Conservation (phyloP, 2,888 invertebrate genomes). For the Barypeithes pellucidus region DNA sequence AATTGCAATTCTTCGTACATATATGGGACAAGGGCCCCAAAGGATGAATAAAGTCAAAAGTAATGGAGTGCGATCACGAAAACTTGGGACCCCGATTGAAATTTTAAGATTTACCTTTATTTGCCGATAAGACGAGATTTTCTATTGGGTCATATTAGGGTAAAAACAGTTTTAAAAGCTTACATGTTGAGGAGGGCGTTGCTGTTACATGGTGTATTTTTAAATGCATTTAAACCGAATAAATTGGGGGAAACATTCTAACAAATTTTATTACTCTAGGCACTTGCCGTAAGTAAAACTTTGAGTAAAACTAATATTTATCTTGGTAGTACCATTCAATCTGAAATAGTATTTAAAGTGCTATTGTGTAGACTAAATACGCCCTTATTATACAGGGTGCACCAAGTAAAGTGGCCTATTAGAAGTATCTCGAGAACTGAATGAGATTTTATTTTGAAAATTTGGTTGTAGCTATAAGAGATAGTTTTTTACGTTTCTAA, state of each 20-base stretch:
- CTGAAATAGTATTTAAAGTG: too few species aligned
- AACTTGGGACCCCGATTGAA: slow-evolving; percentile 39
- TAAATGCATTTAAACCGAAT: slow-evolving; percentile 1
- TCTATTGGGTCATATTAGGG: slow-evolving; percentile 40
- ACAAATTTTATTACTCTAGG: not conserved
- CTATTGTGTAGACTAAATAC: too few species aligned
- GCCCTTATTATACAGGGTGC: too few species aligned
- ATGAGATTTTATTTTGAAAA: too few species aligned
- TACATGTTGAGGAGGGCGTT: slow-evolving; percentile 1
- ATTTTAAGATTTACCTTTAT: slow-evolving; percentile 55
- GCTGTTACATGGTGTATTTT: not conserved
- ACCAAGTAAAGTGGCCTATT: too few species aligned
- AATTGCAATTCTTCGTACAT: slow-evolving; percentile 66
- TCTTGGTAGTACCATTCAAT: too few species aligned
- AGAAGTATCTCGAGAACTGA: too few species aligned
- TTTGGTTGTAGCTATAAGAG: too few species aligned
- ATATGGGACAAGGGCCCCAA: slow-evolving; percentile 68
- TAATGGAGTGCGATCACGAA: slow-evolving; percentile 64
- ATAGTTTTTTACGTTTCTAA: too few species aligned
- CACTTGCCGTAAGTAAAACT: too few species aligned
- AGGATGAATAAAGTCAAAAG: slow-evolving; percentile 71
- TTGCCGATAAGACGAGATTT: slow-evolving; percentile 51
- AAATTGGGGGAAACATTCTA: not conserved
- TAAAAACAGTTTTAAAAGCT: slow-evolving; percentile 45
- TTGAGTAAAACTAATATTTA: too few species aligned